Percentiles rank a stretch among this genome's conserved stretches.
Evolutionary conservation across 2,797 vertebrate genomes (phyloP).

Genomic region (Schizopygopsis pylzovi): DNA sequence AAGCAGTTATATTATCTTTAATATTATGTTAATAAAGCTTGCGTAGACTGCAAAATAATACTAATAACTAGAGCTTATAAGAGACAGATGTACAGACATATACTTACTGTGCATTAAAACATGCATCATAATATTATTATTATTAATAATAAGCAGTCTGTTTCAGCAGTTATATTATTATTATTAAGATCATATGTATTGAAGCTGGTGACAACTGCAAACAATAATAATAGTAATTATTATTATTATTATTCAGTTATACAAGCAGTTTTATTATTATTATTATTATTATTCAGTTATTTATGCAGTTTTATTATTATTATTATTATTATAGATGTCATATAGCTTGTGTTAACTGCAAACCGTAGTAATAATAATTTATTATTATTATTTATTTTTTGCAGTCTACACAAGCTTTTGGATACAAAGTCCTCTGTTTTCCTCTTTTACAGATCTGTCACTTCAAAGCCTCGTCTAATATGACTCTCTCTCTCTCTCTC

Average conservation of each 20-base stretch:
- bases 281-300: background rate
- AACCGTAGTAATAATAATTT: background rate
- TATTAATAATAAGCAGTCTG: background rate
- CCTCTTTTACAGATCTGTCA: constrained; percentile 67
- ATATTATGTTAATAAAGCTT: background rate
- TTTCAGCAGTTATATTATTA: background rate
- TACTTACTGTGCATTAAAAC: constrained; percentile 13
- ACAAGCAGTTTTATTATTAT: too few relatives aligned
- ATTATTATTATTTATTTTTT: background rate
- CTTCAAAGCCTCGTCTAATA: constrained; percentile 44
- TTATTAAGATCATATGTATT: background rate
- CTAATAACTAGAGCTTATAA: constrained; percentile 1
- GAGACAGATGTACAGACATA: constrained; percentile 28
- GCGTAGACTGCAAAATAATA: background rate
- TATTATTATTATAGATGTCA: background rate
- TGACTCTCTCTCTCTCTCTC: constrained; percentile 30
- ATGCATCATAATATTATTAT: background rate
- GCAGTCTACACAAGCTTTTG: background rate
- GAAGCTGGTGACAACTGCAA: background rate
- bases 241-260: too few relatives aligned
- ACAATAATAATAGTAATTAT: background rate
- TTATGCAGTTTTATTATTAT: background rate
- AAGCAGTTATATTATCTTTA: background rate
- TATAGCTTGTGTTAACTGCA: background rate
- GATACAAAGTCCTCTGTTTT: constrained; percentile 57